A percentile compares a stretch with the other conserved stretches of the same genome.
These are phyloP conservation scores for Branchellion lobata DNA, from an alignment of 2,888 invertebrate genomes.

Conservation along the genomic window DNA sequence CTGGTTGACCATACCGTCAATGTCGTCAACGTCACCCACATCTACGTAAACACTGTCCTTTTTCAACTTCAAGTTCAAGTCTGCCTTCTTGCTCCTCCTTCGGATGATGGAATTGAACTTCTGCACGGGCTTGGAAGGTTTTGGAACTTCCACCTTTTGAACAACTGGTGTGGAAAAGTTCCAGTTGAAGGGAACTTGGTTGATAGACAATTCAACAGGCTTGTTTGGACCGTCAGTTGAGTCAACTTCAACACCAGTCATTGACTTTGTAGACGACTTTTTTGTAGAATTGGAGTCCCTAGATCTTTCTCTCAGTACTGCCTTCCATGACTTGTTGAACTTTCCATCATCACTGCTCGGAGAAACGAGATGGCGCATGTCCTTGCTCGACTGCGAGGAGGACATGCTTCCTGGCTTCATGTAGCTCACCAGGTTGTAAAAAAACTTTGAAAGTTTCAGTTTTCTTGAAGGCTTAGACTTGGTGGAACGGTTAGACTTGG, in stretches of 20 bases:
- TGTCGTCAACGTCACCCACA: slow-evolving; percentile 6
- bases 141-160: not conserved
- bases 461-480: not conserved
- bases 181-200: slow-evolving; percentile 9
- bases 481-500: not conserved
- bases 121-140: not conserved
- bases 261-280: not conserved
- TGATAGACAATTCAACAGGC: slow-evolving; percentile 7
- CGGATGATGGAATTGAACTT: not conserved
- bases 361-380: not conserved
- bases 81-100: not conserved
- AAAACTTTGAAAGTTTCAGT: not conserved
- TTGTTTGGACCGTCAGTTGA: not conserved
- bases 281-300: not conserved
- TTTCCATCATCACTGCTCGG: not conserved
- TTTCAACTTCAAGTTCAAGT: not conserved
- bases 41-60: slow-evolving; percentile 32
- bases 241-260: not conserved
- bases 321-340: too few relatives aligned
- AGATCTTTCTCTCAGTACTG: too few relatives aligned
- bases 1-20: slow-evolving; percentile 25
- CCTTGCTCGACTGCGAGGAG: not conserved
- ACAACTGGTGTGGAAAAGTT: not conserved
- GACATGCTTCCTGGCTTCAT: not conserved
- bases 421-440: not conserved